Conservation (phyloP, 2,888 invertebrate genomes). For the Amphipoea lucens region DNA sequence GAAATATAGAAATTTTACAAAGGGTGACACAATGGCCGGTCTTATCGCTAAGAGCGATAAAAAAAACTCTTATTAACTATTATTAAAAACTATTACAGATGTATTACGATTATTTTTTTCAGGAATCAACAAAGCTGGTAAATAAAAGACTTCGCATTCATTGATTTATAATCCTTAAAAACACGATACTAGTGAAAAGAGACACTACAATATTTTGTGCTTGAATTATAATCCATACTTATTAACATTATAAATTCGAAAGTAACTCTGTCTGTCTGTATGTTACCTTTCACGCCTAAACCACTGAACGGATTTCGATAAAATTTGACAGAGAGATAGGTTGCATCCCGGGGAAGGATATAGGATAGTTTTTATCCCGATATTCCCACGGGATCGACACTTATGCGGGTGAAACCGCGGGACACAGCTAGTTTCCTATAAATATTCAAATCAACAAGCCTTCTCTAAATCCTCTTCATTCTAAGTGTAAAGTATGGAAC, state of each 20-base stretch:
- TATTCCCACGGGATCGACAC: no score
- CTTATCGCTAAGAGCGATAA: no score
- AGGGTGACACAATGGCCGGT: background rate
- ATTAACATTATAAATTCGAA: no score
- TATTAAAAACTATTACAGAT: no score
- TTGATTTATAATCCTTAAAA: background rate
- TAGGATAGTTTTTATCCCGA: no score
- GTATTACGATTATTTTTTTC: background rate
- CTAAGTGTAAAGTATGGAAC: conserved; percentile 78
- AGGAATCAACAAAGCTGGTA: background rate
- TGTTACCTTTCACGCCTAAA: no score
- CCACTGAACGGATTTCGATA: no score
- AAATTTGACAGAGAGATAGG: no score
- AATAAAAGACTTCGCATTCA: background rate
- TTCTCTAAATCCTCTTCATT: conserved; percentile 71
- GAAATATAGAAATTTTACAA: background rate
- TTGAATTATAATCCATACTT: background rate
- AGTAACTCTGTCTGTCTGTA: no score
- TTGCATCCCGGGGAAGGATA: no score
- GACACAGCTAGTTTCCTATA: background rate
- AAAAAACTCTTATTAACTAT: no score
- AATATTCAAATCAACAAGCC: background rate
- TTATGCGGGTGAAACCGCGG: no score
- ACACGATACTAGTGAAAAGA: background rate
- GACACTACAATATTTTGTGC: background rate